Evolutionary conservation across 2,113 vertebrate species (phyloP).

Genomic region (Strix uralensis): DNA sequence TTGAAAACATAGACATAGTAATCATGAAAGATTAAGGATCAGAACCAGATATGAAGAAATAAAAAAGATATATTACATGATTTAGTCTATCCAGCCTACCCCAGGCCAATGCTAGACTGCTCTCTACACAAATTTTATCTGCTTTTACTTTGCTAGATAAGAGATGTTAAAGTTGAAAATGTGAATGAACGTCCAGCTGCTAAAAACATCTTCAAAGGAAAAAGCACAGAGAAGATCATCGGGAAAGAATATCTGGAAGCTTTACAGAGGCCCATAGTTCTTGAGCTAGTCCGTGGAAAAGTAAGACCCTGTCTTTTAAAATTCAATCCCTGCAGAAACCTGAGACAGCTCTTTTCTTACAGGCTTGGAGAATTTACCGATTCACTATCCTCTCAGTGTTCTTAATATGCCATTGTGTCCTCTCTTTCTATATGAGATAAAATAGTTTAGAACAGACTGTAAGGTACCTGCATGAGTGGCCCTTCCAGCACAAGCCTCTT

Average conservation of each 20-base stretch:
- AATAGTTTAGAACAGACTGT: background rate
- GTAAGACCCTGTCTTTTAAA: constrained; percentile 70
- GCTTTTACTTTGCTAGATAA: constrained; percentile 78
- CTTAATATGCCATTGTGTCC: background rate
- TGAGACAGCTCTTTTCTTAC: background rate
- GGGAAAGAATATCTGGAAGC: constrained; percentile 78
- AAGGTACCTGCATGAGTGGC: background rate
- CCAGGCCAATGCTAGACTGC: background rate
- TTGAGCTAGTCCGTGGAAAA: constrained; percentile 89
- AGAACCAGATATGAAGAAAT: background rate
- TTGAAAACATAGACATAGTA: background rate
- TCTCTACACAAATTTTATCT: constrained; percentile 13
- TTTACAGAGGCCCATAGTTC: constrained; percentile 84
- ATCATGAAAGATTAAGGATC: background rate
- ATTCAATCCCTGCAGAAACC: background rate
- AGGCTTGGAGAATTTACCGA: background rate
- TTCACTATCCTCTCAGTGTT: background rate
- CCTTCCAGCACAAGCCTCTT: background rate
- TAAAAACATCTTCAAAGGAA: constrained; percentile 84
- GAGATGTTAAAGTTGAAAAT: constrained; percentile 82
- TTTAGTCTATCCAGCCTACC: background rate
- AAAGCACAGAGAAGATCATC: constrained; percentile 76
- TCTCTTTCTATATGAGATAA: background rate
- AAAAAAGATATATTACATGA: background rate
- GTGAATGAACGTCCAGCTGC: constrained; percentile 72